Conservation (phyloP, 2,113 vertebrate species). For the Odobenus rosmarus region DNA sequence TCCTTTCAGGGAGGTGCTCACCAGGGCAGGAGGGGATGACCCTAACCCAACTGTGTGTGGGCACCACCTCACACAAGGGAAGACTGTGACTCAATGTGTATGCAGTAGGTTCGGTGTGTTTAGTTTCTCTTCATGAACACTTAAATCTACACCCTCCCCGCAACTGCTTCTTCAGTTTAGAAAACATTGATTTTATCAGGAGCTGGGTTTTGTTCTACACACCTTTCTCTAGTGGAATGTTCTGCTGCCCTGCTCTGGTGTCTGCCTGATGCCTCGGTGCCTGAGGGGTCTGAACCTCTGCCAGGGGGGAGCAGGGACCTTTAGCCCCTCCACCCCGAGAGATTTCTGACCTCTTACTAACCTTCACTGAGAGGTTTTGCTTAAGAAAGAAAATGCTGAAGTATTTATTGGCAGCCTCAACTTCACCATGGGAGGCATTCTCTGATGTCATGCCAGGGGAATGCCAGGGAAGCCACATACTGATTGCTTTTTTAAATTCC, state of each 20-base stretch:
- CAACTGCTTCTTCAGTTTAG: neutral
- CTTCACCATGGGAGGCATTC: neutral
- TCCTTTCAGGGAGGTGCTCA: neutral
- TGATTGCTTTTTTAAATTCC: neutral
- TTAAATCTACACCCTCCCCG: neutral
- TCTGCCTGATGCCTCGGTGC: neutral
- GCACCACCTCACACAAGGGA: no score
- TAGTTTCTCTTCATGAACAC: neutral
- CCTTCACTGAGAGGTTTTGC: neutral
- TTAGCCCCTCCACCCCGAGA: neutral
- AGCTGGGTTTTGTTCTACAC: neutral
- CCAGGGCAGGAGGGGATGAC: neutral
- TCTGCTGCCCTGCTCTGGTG: neutral
- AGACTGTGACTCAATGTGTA: neutral
- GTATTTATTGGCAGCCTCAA: neutral
- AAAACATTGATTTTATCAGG: neutral
- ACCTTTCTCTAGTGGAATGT: neutral
- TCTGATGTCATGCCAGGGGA: neutral
- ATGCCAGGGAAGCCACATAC: neutral
- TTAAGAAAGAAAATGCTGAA: constrained; percentile 14
- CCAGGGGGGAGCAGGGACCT: neutral
- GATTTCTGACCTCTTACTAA: constrained; percentile 1
- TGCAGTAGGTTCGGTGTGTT: neutral
- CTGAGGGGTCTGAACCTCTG: neutral
- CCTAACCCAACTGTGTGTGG: neutral